Base-by-base conservation (phyloP, 2,113 vertebrate genomes). In the Clarias magur region DNA sequence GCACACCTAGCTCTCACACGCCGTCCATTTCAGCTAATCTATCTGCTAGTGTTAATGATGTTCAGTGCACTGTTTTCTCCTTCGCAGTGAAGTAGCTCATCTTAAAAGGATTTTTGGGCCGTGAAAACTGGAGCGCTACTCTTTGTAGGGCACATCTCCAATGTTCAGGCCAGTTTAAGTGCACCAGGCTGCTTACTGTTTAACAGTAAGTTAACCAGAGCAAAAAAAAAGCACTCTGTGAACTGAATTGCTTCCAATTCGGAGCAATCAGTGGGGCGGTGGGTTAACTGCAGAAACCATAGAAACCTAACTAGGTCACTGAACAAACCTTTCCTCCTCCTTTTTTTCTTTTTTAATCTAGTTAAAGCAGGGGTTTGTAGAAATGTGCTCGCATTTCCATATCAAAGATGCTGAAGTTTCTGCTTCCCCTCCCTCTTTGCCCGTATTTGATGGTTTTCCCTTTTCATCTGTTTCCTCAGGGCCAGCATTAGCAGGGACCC, bases 401-500 rank as follows among this genome's bases (percentile, higher is more conserved):
- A 93, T 95, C 92, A 95, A 95, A 95, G 92, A 91, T 92, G 87
- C 87, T 87, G 4, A 67, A 92, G 88, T 89, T 89, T 85, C 90
- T 21, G 27, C 60, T 62, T 68, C 88, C 78, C 68, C 89, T 89
- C 91, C 90, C 82, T 89, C 89, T 23, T 93, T 89, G 83, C 89
- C 78, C 79, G 73, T 93, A 92, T 90, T 91, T 91, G 91, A 91
- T 94, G 89, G 34, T 88, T 91, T 48, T 88, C 15, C 86, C 91
- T 90, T 94, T 90, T 92, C 88, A 92, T 92, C 94, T 90, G 86
- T 75, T 84, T 87, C 86, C 92, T 72, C 93, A 99, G 98, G 94
- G 98, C 98, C 48, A 99, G 98, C 91, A 99, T 99, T 93, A 99
- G 98, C 93, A 97, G 96, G 92, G 98, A 99, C 85, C 98, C 98